Conservation (phyloP, 2,888 invertebrate species). For the Diloba caeruleocephala region DNA sequence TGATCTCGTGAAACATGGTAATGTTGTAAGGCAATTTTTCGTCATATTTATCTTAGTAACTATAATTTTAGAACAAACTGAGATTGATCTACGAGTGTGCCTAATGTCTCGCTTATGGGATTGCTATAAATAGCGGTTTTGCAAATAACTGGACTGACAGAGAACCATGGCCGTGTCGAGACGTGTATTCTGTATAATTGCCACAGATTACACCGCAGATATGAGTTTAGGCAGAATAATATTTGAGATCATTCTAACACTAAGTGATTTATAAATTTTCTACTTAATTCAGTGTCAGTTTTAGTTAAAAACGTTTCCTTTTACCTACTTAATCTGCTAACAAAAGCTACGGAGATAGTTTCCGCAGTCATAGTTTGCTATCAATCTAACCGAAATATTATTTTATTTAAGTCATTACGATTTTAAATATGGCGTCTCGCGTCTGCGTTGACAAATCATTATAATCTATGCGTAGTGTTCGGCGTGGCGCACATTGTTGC, state of each 20-base stretch:
- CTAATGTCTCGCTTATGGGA: constrained; percentile 77
- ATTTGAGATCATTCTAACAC: constrained; percentile 9
- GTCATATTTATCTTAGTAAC: constrained; percentile 15
- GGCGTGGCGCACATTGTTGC: constrained; percentile 81
- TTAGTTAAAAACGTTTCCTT: too few relatives aligned
- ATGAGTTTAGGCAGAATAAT: constrained; percentile 37
- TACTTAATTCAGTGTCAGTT: too few relatives aligned
- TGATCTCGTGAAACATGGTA: too few relatives aligned
- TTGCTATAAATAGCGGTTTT: constrained; percentile 86
- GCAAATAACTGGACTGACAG: constrained; percentile 84
- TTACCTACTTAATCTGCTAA: background rate
- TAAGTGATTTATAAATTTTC: background rate
- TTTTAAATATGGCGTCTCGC: constrained; percentile 11
- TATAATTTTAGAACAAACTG: constrained; percentile 3
- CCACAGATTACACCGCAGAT: constrained; percentile 58
- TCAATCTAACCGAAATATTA: background rate
- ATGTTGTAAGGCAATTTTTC: background rate
- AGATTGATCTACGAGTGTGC: constrained; percentile 58
- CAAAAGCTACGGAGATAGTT: background rate
- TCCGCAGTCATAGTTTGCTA: background rate
- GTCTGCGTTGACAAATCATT: constrained; percentile 52
- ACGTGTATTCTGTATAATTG: constrained; percentile 66
- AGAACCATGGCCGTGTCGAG: constrained; percentile 74
- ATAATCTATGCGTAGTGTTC: constrained; percentile 65
- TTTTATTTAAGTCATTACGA: background rate